Evolutionary conservation across 2,888 invertebrate species (phyloP).

Genomic region (Diarsia brunnea): DNA sequence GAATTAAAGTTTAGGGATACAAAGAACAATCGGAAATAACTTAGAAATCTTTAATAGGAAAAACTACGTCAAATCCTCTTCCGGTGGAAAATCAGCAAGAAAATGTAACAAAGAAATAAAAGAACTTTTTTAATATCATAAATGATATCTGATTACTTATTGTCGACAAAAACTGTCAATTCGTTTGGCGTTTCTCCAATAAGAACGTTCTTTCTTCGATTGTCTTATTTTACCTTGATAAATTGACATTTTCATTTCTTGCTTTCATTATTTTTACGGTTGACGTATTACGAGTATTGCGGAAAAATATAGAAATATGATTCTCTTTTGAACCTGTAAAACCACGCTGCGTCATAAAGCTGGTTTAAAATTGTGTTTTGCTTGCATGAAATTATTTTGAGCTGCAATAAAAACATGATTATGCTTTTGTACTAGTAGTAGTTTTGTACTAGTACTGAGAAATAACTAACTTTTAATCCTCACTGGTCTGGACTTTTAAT

Average conservation of each 20-base stretch:
- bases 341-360: not conserved
- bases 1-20: not conserved
- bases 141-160: constrained; percentile 57
- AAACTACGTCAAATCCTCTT: constrained; percentile 18
- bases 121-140: constrained; percentile 50
- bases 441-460: not conserved
- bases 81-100: constrained; percentile 29
- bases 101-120: constrained; percentile 44
- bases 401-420: constrained; percentile 23
- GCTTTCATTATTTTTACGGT: constrained; percentile 45
- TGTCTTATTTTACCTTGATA: constrained; percentile 55
- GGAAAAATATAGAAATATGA: constrained; percentile 4
- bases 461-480: not conserved
- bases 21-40: not conserved
- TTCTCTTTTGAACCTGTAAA: constrained; percentile 13
- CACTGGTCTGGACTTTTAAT: not conserved
- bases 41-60: constrained; percentile 6
- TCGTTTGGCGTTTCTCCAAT: constrained; percentile 61
- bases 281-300: constrained; percentile 23
- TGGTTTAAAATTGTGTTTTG: constrained; percentile 18
- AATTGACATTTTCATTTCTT: constrained; percentile 57
- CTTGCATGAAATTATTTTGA: constrained; percentile 18
- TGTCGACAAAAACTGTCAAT: constrained; percentile 64
- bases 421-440: not conserved
- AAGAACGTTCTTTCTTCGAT: constrained; percentile 45